Conservation (phyloP, 2,113 vertebrate genomes). For the Cephalopterus ornatus region DNA sequence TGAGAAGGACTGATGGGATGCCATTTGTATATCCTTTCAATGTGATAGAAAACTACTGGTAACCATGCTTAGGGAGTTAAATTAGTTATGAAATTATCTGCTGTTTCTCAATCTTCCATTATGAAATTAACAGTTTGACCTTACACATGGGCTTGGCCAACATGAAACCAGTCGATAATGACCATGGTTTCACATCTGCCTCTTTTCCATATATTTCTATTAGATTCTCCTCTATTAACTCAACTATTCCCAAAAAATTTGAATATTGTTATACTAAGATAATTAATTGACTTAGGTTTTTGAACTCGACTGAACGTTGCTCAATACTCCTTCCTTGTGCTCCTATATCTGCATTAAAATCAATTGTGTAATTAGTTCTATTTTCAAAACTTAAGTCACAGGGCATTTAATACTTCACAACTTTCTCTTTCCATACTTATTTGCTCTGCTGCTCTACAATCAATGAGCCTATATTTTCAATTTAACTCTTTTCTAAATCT, state of each 20-base stretch:
- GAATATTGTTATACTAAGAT: neutral
- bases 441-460: neutral
- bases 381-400: neutral
- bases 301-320: neutral
- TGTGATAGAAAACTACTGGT: neutral
- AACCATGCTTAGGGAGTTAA: neutral
- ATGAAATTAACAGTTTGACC: neutral
- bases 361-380: neutral
- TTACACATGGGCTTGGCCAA: neutral
- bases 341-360: neutral
- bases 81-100: neutral
- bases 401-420: neutral
- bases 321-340: neutral
- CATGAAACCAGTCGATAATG: neutral
- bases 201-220: neutral
- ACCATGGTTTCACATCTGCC: neutral
- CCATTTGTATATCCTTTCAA: neutral
- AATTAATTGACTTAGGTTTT: neutral
- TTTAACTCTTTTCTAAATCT: neutral
- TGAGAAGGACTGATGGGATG: neutral
- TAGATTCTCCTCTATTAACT: neutral
- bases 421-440: neutral
- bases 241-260: neutral
- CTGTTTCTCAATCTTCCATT: neutral
- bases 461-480: neutral